These are phyloP conservation scores for Bombylius discolor DNA, from an alignment of 2,888 invertebrate species.

Conservation along the genomic window DNA sequence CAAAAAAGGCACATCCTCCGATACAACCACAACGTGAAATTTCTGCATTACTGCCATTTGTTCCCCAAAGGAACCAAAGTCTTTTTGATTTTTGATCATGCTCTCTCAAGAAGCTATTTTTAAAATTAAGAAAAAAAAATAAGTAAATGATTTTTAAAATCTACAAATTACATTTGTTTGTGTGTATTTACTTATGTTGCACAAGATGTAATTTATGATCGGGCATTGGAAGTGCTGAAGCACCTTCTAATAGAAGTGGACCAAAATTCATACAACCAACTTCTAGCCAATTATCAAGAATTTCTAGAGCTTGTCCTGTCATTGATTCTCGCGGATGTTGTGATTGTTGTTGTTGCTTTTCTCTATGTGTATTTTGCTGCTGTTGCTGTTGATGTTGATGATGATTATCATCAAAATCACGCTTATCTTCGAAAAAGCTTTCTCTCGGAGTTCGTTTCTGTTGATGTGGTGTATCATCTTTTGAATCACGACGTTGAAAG, in stretches of 20 bases:
- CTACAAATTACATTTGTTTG: no score
- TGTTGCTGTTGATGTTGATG: neutral
- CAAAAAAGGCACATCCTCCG: constrained; percentile 92
- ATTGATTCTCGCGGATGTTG: constrained; percentile 2
- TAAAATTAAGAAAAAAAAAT: constrained; percentile 3
- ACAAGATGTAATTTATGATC: constrained; percentile 63
- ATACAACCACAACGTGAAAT: constrained; percentile 84
- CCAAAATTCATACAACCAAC: constrained; percentile 84
- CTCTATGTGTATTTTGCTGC: neutral
- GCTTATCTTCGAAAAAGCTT: constrained; percentile 27
- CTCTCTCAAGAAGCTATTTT: constrained; percentile 49
- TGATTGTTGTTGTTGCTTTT: neutral
- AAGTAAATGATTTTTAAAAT: neutral
- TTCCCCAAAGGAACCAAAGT: constrained; percentile 89
- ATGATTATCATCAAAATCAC: constrained; percentile 21
- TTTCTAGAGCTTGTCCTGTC: constrained; percentile 18
- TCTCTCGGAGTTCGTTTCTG: constrained; percentile 26
- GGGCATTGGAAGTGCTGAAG: constrained; percentile 63
- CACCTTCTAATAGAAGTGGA: constrained; percentile 79
- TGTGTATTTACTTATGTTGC: constrained; percentile 53
- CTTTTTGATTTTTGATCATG: constrained; percentile 77
- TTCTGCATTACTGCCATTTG: constrained; percentile 37
- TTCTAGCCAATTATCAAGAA: constrained; percentile 73
- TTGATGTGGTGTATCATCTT: constrained; percentile 7
- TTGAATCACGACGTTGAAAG: constrained; percentile 32